phyloP scores from a whole-genome alignment of 2,797 vertebrate species.

The Argyrosomus regius region DNA sequence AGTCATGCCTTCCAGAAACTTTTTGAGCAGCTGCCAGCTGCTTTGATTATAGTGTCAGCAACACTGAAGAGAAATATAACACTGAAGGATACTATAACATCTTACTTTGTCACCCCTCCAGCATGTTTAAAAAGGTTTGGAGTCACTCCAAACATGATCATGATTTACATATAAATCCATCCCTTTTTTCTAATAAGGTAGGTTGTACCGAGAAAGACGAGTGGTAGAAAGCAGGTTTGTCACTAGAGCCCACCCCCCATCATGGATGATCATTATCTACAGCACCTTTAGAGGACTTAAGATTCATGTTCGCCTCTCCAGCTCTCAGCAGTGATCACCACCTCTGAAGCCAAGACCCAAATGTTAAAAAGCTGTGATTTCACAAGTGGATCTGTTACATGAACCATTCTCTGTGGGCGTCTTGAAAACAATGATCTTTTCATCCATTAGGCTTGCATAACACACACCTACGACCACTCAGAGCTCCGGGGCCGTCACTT shows the following conservation, averaged over 20 bases:
- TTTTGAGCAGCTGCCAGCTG: background rate
- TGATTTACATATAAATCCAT: slow-evolving; percentile 4
- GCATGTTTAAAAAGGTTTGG: background rate
- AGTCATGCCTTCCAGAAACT: background rate
- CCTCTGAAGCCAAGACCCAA: slow-evolving; percentile 57
- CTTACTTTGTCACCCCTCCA: background rate
- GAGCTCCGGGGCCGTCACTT: slow-evolving; percentile 39
- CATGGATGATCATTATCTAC: slow-evolving; percentile 15
- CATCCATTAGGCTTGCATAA: slow-evolving; percentile 73
- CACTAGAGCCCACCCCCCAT: background rate
- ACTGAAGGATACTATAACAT: background rate
- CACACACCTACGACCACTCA: slow-evolving; percentile 74
- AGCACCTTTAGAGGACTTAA: slow-evolving; percentile 17
- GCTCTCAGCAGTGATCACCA: slow-evolving; percentile 44
- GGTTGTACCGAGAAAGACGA: background rate
- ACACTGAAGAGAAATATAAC: background rate
- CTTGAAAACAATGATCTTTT: slow-evolving; percentile 76
- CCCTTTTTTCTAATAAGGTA: background rate
- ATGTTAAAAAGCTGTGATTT: slow-evolving; percentile 77
- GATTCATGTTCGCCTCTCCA: slow-evolving; percentile 7
- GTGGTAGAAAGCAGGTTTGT: background rate
- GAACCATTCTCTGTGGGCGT: slow-evolving; percentile 69
- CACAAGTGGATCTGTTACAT: slow-evolving; percentile 70
- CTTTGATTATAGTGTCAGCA: slow-evolving; percentile 1
- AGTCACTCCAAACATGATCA: background rate